A percentile compares a stretch with the other conserved stretches of the same genome.
phyloP scores from a whole-genome alignment of 2,888 invertebrate species.

The Molanna angustata region DNA sequence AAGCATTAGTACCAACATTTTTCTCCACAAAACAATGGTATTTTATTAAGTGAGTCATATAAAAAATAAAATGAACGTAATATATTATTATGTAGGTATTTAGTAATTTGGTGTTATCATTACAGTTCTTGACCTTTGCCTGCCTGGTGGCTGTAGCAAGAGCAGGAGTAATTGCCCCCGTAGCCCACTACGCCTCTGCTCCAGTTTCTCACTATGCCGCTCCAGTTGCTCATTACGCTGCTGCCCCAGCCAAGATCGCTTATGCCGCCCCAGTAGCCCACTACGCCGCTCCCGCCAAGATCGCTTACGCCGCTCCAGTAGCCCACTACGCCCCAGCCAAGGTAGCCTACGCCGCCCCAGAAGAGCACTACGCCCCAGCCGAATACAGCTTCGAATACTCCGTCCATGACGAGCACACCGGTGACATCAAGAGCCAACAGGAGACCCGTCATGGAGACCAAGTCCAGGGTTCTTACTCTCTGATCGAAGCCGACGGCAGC shows the following conservation, averaged over 20 bases:
- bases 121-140: conserved; percentile 27
- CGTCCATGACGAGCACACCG: conserved; percentile 37
- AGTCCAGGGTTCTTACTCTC: conserved; percentile 50
- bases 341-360: too few relatives aligned
- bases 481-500: conserved; percentile 48
- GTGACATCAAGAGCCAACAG: conserved; percentile 51
- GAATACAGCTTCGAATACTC: conserved; percentile 29
- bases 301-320: conserved; percentile 22
- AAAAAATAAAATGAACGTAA: too few relatives aligned
- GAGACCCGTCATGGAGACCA: conserved; percentile 47
- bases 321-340: conserved; percentile 30
- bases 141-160: conserved; percentile 28
- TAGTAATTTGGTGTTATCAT: too few relatives aligned
- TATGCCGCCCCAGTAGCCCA: conserved; percentile 24
- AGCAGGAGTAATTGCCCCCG: conserved; percentile 28
- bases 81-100: too few relatives aligned
- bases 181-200: conserved; percentile 23
- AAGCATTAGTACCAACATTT: too few relatives aligned
- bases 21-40: too few relatives aligned
- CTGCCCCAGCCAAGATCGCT: conserved; percentile 17
- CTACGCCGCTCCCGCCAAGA: too few relatives aligned
- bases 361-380: conserved; percentile 18
- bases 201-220: too few relatives aligned
- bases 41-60: too few relatives aligned
- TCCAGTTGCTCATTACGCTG: conserved; percentile 20